A percentile compares a stretch with the other conserved stretches of the same genome.
phyloP scores from a whole-genome alignment of 2,113 vertebrate species.

The Peromyscus polionotus region DNA sequence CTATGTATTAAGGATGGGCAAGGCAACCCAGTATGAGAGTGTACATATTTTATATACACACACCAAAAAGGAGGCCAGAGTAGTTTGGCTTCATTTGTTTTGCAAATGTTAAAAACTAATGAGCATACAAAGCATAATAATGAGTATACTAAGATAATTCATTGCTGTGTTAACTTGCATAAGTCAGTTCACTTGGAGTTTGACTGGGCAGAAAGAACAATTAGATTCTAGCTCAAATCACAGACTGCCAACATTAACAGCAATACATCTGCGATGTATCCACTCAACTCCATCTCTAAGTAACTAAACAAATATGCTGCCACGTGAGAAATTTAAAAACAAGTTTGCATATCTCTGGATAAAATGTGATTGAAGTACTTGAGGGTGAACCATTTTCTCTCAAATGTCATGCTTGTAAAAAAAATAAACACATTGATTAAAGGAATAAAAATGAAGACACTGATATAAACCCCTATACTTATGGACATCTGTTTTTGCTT shows the following conservation, averaged over 20 bases:
- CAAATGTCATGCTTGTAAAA: neutral
- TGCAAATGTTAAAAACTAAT: neutral
- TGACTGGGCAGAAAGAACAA: neutral
- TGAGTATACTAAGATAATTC: neutral
- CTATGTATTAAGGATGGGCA: neutral
- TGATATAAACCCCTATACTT: neutral
- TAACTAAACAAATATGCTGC: neutral
- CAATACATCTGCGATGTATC: neutral
- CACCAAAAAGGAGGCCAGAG: neutral
- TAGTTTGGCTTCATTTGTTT: neutral
- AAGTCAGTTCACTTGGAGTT: neutral
- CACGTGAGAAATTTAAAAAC: neutral
- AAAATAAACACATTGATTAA: neutral
- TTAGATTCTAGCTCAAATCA: neutral
- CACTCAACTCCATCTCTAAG: neutral
- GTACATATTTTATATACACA: neutral
- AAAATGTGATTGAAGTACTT: neutral
- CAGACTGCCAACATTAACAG: neutral
- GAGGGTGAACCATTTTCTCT: neutral
- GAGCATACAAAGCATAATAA: neutral
- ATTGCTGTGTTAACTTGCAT: neutral
- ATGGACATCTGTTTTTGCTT: neutral
- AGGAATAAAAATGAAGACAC: neutral
- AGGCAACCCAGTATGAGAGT: neutral
- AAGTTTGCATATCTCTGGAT: neutral